Percentiles rank a stretch among this genome's conserved stretches.
Conservation (phyloP, 35 echinoderm and acorn worm genomes). For the Apostichopus californicus region DNA sequence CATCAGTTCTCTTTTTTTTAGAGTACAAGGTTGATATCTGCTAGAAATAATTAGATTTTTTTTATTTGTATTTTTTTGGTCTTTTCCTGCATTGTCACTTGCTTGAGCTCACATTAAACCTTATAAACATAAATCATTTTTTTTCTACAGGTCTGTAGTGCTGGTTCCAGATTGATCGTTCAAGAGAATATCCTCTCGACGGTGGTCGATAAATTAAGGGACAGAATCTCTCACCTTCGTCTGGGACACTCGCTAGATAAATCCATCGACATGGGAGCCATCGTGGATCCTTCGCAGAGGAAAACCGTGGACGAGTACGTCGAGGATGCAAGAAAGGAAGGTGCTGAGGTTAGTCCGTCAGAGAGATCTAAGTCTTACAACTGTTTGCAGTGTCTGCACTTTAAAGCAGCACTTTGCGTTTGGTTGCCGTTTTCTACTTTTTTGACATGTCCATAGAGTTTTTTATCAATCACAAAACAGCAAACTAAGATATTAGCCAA, state of each 20-base stretch:
- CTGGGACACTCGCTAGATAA: conserved; percentile 94
- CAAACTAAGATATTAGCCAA: no score
- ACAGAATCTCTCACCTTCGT: conserved; percentile 80
- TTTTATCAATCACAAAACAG: no score
- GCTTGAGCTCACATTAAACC: background rate
- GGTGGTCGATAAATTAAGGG: conserved; percentile 83
- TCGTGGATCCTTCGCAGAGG: conserved; percentile 89
- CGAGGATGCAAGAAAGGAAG: conserved; percentile 86
- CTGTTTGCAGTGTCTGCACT: no score
- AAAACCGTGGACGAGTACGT: conserved; percentile 88
- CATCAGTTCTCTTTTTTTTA: no score
- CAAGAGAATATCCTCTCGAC: conserved; percentile 76
- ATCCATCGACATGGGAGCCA: conserved; percentile 93
- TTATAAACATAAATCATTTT: background rate
- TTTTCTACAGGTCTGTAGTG: conserved; percentile 76
- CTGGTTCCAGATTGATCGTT: conserved; percentile 85
- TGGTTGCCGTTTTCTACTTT: no score
- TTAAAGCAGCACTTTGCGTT: no score
- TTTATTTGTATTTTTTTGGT: no score
- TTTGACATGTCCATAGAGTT: no score
- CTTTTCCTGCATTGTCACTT: no score
- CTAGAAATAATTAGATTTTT: no score
- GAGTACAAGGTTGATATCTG: no score
- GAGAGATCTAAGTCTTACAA: no score
- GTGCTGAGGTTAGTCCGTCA: conserved; percentile 75